phyloP scores from a whole-genome alignment of 2,888 invertebrate genomes.

The Drosophila cracens region DNA sequence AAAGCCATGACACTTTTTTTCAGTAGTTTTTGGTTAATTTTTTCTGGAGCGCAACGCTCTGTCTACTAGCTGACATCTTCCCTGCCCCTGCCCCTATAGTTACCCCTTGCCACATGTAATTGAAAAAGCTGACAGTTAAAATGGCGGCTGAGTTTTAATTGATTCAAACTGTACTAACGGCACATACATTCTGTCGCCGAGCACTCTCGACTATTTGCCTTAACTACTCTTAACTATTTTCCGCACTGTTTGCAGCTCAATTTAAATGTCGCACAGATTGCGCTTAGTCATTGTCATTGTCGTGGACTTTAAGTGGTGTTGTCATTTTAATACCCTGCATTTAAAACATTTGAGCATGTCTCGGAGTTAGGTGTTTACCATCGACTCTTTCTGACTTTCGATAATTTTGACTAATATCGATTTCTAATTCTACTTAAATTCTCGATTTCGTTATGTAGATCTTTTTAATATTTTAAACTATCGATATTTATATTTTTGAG shows the following conservation, averaged over 20 bases:
- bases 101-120: slow-evolving; percentile 36
- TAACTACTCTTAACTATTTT: slow-evolving; percentile 48
- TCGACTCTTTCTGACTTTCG: not conserved
- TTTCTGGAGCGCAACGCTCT: slow-evolving; percentile 66
- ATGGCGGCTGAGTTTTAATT: slow-evolving; percentile 63
- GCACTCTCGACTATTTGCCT: slow-evolving; percentile 34
- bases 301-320: slow-evolving; percentile 38
- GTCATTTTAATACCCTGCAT: slow-evolving; percentile 16
- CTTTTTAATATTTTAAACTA: not conserved
- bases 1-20: slow-evolving; percentile 72
- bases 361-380: not conserved
- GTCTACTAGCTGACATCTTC: slow-evolving; percentile 8
- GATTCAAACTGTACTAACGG: slow-evolving; percentile 77
- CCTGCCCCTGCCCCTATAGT: not conserved
- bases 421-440: not conserved
- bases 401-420: not conserved
- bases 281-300: slow-evolving; percentile 67
- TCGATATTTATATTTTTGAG: not conserved
- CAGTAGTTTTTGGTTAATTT: not conserved
- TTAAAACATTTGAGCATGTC: not conserved
- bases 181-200: slow-evolving; percentile 48
- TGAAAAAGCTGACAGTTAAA: slow-evolving; percentile 56
- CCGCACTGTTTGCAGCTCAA: slow-evolving; percentile 39
- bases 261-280: slow-evolving; percentile 65
- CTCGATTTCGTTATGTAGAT: not conserved